Conservation (phyloP, 2,888 invertebrate genomes). For the Molanna angustata region DNA sequence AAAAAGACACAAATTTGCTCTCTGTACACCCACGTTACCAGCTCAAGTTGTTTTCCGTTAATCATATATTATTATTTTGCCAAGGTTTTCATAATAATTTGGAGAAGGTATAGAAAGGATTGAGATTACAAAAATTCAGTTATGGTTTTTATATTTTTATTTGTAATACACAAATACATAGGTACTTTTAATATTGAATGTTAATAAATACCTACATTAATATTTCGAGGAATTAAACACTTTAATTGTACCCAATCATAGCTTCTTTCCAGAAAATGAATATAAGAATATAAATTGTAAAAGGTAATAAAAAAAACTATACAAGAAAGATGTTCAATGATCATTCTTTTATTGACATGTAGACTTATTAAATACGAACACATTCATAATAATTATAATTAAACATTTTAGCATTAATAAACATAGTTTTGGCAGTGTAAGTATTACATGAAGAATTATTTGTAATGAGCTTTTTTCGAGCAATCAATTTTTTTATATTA, state of each 20-base stretch:
- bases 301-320: background rate
- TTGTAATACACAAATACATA: slow-evolving; percentile 12
- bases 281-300: background rate
- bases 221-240: background rate
- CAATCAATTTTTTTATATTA: no score
- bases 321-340: background rate
- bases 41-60: no score
- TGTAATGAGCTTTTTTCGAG: background rate
- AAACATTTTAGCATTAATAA: background rate
- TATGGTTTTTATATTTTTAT: background rate
- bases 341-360: background rate
- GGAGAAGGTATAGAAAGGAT: no score
- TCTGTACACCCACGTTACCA: no score
- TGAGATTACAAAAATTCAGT: background rate
- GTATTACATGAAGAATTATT: background rate
- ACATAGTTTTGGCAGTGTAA: background rate
- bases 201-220: slow-evolving; percentile 9
- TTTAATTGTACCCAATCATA: no score
- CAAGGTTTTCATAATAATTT: no score
- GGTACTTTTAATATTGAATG: slow-evolving; percentile 10
- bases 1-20: no score
- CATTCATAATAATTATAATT: slow-evolving; percentile 1
- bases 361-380: slow-evolving; percentile 10
- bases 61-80: no score
- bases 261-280: no score